A percentile compares a stretch with the other conserved stretches of the same genome.
These are phyloP conservation scores for Mugil cephalus DNA, from an alignment of 2,113 vertebrate genomes.

Conservation along the genomic window DNA sequence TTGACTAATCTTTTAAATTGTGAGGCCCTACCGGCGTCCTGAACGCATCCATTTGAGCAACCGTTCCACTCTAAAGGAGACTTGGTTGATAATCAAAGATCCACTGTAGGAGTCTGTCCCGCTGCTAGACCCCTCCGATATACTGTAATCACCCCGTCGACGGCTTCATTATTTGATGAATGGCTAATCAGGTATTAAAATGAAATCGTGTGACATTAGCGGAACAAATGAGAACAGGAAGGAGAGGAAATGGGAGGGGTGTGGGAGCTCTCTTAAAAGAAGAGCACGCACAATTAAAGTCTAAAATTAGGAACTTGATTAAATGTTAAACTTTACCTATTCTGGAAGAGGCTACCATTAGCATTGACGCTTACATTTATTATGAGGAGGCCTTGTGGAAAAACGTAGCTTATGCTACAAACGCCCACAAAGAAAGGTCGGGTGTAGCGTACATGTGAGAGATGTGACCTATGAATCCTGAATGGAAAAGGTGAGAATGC, in stretches of 20 bases:
- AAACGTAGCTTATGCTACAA: no score
- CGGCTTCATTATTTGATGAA: slow-evolving; percentile 81
- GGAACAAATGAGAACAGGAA: slow-evolving; percentile 84
- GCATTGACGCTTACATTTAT: slow-evolving; percentile 66
- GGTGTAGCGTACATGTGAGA: neutral
- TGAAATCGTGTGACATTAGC: slow-evolving; percentile 78
- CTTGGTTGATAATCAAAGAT: slow-evolving; percentile 45
- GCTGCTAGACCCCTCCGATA: slow-evolving; percentile 27
- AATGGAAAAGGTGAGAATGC: no score
- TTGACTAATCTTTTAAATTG: slow-evolving; percentile 1
- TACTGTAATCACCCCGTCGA: slow-evolving; percentile 58
- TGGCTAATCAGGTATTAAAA: slow-evolving; percentile 87
- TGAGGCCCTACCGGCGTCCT: neutral
- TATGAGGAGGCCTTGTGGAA: slow-evolving; percentile 46
- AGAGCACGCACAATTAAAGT: slow-evolving; percentile 76
- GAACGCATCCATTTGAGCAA: neutral
- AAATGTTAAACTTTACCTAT: slow-evolving; percentile 85
- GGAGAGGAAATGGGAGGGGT: slow-evolving; percentile 55
- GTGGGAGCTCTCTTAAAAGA: slow-evolving; percentile 72
- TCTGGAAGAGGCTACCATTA: slow-evolving; percentile 74
- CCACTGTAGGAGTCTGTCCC: slow-evolving; percentile 16
- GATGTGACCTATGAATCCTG: no score
- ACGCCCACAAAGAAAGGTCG: neutral
- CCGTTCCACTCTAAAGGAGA: neutral
- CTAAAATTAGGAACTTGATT: slow-evolving; percentile 87